These are phyloP conservation scores for Penaeus monodon DNA, from an alignment of 2,888 invertebrate genomes.

Conservation along the genomic window DNA sequence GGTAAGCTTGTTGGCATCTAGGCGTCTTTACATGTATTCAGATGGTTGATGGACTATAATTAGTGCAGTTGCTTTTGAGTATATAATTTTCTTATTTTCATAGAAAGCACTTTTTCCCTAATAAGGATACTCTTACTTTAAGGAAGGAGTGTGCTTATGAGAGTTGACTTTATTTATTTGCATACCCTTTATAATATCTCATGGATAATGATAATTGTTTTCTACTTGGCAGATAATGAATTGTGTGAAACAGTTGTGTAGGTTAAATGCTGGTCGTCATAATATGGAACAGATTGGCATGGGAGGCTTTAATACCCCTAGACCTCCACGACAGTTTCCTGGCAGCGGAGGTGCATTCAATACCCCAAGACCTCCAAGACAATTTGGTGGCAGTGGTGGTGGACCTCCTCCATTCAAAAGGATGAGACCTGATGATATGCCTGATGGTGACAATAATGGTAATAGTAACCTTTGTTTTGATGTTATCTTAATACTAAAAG, in stretches of 20 bases:
- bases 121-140: not conserved
- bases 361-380: slow-evolving; percentile 63
- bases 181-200: too few species aligned
- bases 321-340: slow-evolving; percentile 62
- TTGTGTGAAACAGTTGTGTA: slow-evolving; percentile 82
- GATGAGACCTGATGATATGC: slow-evolving; percentile 43
- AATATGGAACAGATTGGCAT: slow-evolving; percentile 75
- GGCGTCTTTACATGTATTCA: too few species aligned
- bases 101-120: too few species aligned
- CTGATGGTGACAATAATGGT: slow-evolving; percentile 22
- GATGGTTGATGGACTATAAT: too few species aligned
- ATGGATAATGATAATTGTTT: not conserved
- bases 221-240: slow-evolving; percentile 73
- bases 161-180: too few species aligned
- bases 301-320: slow-evolving; percentile 63
- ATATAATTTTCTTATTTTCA: too few species aligned
- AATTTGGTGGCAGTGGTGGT: slow-evolving; percentile 31
- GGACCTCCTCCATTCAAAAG: slow-evolving; percentile 62
- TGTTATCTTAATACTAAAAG: not conserved
- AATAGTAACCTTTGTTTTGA: not conserved
- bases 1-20: too few species aligned
- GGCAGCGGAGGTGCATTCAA: slow-evolving; percentile 37
- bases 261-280: slow-evolving; percentile 82
- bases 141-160: slow-evolving; percentile 68
- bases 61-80: too few species aligned